Percentiles rank a stretch among this genome's conserved stretches.
Evolutionary conservation across 2,888 invertebrate genomes (phyloP).

Genomic region (Antitype chi): DNA sequence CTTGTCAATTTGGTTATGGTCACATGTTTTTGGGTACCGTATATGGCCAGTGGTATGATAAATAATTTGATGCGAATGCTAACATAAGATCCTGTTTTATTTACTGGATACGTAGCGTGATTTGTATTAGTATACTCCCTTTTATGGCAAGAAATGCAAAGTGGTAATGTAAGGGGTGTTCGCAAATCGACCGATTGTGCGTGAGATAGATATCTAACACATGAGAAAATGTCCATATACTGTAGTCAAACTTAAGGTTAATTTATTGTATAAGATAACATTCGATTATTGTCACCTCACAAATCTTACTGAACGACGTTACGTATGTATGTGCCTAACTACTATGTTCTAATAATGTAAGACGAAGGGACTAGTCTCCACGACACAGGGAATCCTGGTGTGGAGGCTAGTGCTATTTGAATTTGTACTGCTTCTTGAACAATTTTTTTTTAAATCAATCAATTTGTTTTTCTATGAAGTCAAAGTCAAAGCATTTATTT

Average conservation of each 20-base stretch:
- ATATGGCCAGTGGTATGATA: slow-evolving; percentile 16
- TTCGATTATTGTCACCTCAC: too few relatives aligned
- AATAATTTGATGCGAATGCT: slow-evolving; percentile 39
- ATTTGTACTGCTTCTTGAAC: too few relatives aligned
- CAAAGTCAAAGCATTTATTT: too few relatives aligned
- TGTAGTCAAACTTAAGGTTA: background rate
- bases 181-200: background rate
- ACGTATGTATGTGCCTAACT: too few relatives aligned
- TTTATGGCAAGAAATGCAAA: slow-evolving; percentile 6
- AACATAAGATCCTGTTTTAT: slow-evolving; percentile 20
- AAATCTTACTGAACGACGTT: too few relatives aligned
- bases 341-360: too few relatives aligned
- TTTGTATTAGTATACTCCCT: background rate
- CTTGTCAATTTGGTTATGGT: slow-evolving; percentile 12
- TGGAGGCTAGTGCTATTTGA: too few relatives aligned
- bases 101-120: background rate
- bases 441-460: too few relatives aligned
- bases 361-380: too few relatives aligned
- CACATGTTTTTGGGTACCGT: slow-evolving; percentile 15
- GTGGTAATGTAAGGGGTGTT: slow-evolving; percentile 20
- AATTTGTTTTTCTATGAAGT: too few relatives aligned
- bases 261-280: too few relatives aligned
- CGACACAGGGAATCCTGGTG: too few relatives aligned
- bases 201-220: background rate
- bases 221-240: background rate